Percentiles rank a stretch among this genome's conserved stretches.
These are phyloP conservation scores for Aurelia aurita DNA, from an alignment of 30 jellyfish, hydroid and myxozoan species.

Conservation along the genomic window DNA sequence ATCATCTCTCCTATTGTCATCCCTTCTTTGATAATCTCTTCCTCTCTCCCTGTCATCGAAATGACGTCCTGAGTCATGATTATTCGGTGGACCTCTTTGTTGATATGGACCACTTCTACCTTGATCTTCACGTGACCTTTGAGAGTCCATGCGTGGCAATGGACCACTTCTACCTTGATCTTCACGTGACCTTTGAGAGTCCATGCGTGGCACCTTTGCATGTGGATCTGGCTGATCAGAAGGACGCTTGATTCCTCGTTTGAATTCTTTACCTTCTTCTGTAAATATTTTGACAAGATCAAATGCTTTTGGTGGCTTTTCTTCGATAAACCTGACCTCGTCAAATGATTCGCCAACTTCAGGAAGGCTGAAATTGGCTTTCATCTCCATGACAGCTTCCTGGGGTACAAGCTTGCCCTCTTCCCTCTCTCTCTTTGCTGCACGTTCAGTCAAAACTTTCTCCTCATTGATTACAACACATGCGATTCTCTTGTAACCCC, in stretches of 20 bases:
- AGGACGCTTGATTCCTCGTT: constrained; percentile 9
- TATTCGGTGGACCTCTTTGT: constrained; percentile 7
- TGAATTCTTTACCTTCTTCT: constrained; percentile 75
- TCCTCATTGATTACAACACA: constrained; percentile 87
- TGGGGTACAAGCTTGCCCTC: constrained; percentile 97
- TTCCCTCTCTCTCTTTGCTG: constrained; percentile 73
- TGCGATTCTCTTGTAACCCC: constrained; percentile 91
- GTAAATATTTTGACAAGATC: constrained; percentile 63
- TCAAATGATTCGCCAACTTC: constrained; percentile 97
- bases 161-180: background rate
- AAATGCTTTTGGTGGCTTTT: constrained; percentile 69
- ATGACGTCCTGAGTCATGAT: background rate
- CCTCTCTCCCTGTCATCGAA: background rate
- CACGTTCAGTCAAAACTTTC: constrained; percentile 67
- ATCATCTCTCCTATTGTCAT: background rate
- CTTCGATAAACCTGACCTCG: constrained; percentile 86
- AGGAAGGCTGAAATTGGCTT: constrained; percentile 89
- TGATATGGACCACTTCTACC: background rate
- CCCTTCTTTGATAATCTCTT: background rate
- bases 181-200: background rate
- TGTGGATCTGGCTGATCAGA: constrained; percentile 4
- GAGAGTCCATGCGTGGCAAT: constrained; percentile 14
- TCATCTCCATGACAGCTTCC: constrained; percentile 97
- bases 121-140: background rate
- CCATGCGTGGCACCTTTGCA: constrained; percentile 46